Evolutionary conservation across 2,797 vertebrate species (phyloP), one percentile per base, ranked within the genome.

Genomic region (Hozukius guyotensis): DNA sequence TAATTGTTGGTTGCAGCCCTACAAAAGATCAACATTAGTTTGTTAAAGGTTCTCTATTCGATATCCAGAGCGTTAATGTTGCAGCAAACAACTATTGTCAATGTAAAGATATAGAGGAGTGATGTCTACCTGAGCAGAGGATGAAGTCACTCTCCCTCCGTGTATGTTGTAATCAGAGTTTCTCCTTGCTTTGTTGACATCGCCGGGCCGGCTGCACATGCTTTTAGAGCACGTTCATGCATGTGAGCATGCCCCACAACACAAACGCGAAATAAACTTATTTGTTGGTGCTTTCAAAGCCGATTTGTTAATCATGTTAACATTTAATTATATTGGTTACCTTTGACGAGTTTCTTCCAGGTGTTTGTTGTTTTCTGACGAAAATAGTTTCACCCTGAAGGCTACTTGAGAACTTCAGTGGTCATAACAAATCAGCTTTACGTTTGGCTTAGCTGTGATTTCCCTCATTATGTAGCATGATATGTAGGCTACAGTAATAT

Each of bases 261-360:
- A 36, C 34, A 36, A 36, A 36, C 34, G 1, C 34, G 0, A 8
- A 0, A 18, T 4, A 1, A 34, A 38, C 12, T 3, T 1, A 22
- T 22, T 8, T 66, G 1, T 3, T 29, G 22, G 0, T 16, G 14
- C 7, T 1, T 72, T 66, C 16, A 56, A 0, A 6, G 6, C 4
- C 57, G 0, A 2, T 0, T 0, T 46, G n/a, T 53, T 25, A 1
- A 49, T 3, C n/a, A 1, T 8, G 20, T 3, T 4, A 8, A 18
- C 1, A 4, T 3, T 1, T 8, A 2, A 36, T 4, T 9, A 2
- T 22, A 1, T 5, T 14, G 6, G 16, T 52, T 22, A 42, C 66
- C 14, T 68, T 52, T 20, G 18, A 16, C n/a, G 34, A 32, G n/a
- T 65, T 46, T 65, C 13, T 42, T n/a, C 22, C 31, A 2, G 8